Evolutionary conservation across 2,113 vertebrate species (phyloP).

Genomic region (Phaetusa simplex): DNA sequence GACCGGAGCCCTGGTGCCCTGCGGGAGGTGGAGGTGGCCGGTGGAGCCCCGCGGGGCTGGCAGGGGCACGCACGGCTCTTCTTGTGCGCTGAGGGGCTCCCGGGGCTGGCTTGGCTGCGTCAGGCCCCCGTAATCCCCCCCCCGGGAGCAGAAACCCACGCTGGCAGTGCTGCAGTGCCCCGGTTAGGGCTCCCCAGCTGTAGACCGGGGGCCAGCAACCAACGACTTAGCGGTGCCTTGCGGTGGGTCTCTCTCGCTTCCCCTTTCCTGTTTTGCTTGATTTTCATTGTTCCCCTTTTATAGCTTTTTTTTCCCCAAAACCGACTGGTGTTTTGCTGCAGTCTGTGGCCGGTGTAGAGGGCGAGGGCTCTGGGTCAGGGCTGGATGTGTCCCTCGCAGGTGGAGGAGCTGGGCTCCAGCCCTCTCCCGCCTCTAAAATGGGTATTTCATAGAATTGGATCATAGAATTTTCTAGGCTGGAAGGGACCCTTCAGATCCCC

Average conservation of each 20-base stretch:
- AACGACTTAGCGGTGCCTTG: fast-evolving
- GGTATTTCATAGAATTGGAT: not conserved
- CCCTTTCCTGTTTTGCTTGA: not conserved
- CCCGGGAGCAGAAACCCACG: not conserved
- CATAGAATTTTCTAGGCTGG: not conserved
- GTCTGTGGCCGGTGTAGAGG: not conserved
- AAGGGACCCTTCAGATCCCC: not conserved
- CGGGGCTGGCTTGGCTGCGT: not conserved
- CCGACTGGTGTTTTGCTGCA: not conserved
- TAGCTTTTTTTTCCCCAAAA: not conserved
- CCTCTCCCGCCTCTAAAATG: fast-evolving
- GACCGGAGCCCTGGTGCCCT: fast-evolving
- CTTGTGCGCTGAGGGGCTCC: fast-evolving
- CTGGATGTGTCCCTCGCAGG: not conserved
- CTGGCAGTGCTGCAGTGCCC: fast-evolving
- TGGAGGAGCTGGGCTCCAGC: not conserved
- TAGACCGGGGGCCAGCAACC: fast-evolving
- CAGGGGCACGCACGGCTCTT: not conserved
- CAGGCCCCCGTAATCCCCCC: not conserved
- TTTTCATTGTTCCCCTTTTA: not conserved
- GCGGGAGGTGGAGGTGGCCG: not conserved
- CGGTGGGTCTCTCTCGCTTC: not conserved
- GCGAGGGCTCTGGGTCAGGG: fast-evolving
- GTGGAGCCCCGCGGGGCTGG: not conserved
- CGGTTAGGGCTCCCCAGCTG: not conserved